These are phyloP conservation scores for Cataglyphis rosenhaueri DNA, from an alignment of 2,888 invertebrate genomes.

Conservation along the genomic window DNA sequence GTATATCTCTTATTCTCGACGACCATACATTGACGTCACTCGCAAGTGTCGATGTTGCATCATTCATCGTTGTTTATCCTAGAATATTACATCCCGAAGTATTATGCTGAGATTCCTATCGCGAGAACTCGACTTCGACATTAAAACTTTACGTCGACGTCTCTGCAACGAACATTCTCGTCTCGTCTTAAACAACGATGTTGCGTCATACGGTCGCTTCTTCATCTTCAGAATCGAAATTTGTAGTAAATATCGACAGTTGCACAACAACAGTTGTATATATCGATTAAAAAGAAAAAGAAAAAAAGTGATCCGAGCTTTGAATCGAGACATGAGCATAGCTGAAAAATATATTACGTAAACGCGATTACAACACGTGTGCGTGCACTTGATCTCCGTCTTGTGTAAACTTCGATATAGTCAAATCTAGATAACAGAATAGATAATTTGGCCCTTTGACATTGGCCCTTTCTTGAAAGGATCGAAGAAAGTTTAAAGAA, in stretches of 20 bases:
- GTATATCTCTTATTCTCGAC: neutral
- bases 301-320: neutral
- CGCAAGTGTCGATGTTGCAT: neutral
- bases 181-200: neutral
- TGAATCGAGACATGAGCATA: neutral
- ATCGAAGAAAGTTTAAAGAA: neutral
- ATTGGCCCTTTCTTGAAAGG: neutral
- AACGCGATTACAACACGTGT: conserved; percentile 15
- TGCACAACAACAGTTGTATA: neutral
- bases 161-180: neutral
- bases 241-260: neutral
- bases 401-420: neutral
- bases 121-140: neutral
- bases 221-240: neutral
- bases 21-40: conserved; percentile 8
- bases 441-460: too few relatives aligned
- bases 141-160: neutral
- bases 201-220: neutral
- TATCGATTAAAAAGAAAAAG: neutral
- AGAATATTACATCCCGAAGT: neutral
- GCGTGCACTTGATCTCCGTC: neutral
- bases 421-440: neutral
- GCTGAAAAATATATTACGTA: conserved; percentile 38
- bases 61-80: neutral
- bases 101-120: neutral